A percentile compares a stretch with the other conserved stretches of the same genome.
phyloP scores from a whole-genome alignment of 2,888 invertebrate species.

The Drosophila borborema region DNA sequence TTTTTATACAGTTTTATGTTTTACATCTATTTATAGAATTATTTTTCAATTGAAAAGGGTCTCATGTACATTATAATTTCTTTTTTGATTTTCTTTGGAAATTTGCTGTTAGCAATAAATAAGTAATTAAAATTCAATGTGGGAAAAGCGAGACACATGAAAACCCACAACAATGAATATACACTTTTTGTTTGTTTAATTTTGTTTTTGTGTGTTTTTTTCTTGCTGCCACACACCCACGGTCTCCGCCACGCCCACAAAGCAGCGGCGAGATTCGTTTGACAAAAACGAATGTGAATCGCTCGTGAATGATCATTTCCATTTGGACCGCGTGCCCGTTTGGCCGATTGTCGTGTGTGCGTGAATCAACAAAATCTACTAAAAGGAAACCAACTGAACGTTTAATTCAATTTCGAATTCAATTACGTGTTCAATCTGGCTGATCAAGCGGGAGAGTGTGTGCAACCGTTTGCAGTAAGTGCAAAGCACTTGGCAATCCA shows the following conservation, averaged over 20 bases:
- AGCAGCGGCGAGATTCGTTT: conserved; percentile 54
- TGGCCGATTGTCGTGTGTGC: conserved; percentile 35
- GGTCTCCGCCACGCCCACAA: conserved; percentile 26
- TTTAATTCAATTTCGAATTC: not conserved
- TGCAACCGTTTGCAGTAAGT: conserved; percentile 79
- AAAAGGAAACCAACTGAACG: not conserved
- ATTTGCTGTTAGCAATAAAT: conserved; percentile 44
- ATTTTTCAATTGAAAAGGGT: conserved; percentile 2
- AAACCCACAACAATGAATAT: conserved; percentile 28
- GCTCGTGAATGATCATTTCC: conserved; percentile 44
- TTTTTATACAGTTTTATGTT: not conserved
- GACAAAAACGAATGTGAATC: conserved; percentile 51
- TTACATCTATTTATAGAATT: not conserved
- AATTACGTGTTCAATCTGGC: conserved; percentile 60
- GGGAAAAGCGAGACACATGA: conserved; percentile 35
- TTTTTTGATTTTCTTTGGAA: conserved; percentile 39
- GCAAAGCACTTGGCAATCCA: conserved; percentile 21
- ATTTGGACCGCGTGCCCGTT: conserved; percentile 44
- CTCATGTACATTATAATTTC: conserved; percentile 1
- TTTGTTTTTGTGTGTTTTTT: not conserved
- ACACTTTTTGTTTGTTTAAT: conserved; percentile 19
- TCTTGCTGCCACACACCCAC: conserved; percentile 3
- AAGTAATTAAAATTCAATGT: conserved; percentile 55
- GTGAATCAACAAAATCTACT: not conserved
- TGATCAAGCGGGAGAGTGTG: conserved; percentile 65